Percentiles rank a stretch among this genome's conserved stretches.
Evolutionary conservation across 2,888 invertebrate genomes (phyloP).

Genomic region (Cheilosia urbana): DNA sequence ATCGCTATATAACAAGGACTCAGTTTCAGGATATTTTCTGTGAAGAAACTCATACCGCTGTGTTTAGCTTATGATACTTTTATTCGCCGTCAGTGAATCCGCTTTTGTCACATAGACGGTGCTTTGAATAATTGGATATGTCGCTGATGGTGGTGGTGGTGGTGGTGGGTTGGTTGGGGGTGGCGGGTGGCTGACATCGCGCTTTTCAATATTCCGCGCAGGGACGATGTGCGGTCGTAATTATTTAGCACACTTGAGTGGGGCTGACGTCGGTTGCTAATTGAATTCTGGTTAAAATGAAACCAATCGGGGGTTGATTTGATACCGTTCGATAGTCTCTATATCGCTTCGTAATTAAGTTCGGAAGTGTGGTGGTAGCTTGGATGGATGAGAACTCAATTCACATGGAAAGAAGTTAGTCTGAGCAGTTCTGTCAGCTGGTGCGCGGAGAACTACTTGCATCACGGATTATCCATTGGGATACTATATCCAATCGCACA

Average conservation of each 20-base stretch:
- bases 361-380: no score
- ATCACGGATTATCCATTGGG: no score
- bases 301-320: conserved; percentile 31
- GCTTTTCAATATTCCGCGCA: background rate
- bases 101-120: conserved; percentile 72
- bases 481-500: no score
- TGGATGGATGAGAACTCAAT: no score
- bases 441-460: no score
- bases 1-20: conserved; percentile 59
- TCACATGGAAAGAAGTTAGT: no score
- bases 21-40: conserved; percentile 60
- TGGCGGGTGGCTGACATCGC: conserved; percentile 30
- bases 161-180: conserved; percentile 5
- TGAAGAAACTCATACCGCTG: conserved; percentile 49
- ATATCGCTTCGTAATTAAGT: no score
- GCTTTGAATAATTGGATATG: conserved; percentile 74
- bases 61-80: conserved; percentile 74
- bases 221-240: conserved; percentile 35
- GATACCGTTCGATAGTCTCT: background rate
- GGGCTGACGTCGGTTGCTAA: conserved; percentile 57
- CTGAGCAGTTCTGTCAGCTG: no score
- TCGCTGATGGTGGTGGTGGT: conserved; percentile 29
- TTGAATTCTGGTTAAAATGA: conserved; percentile 59
- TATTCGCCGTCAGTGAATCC: conserved; percentile 72
- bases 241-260: conserved; percentile 55